Conservation (phyloP, 1,140 invertebrate species). For the Drosophila nasuta region DNA sequence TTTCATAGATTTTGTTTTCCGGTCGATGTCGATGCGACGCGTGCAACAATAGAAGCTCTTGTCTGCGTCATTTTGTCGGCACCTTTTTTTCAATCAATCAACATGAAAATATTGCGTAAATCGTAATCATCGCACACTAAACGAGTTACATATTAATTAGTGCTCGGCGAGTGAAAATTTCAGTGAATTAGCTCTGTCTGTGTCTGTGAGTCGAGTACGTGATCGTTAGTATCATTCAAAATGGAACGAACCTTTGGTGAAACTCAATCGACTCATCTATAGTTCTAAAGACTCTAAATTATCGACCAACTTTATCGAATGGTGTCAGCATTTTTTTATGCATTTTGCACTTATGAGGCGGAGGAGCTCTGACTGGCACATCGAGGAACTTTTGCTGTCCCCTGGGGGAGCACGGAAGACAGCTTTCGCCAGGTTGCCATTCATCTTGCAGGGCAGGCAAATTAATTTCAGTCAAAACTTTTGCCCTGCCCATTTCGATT, state of each 20-base stretch:
- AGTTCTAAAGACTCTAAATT: conserved; percentile 11
- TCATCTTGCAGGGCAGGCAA: conserved; percentile 56
- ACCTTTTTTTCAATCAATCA: conserved; percentile 45
- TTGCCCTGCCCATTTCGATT: conserved; percentile 39
- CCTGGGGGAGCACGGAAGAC: conserved; percentile 25
- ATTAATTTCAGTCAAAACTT: conserved; percentile 68
- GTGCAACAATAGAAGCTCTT: conserved; percentile 23
- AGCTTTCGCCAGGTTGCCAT: conserved; percentile 48
- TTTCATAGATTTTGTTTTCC: conserved; percentile 34
- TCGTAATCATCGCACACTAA: conserved; percentile 24
- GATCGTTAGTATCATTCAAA: neutral
- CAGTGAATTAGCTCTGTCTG: neutral
- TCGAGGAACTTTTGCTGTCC: neutral
- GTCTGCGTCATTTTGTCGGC: conserved; percentile 44
- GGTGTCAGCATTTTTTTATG: conserved; percentile 61
- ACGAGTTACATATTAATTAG: conserved; percentile 44
- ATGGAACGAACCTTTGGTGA: neutral
- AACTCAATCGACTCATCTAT: neutral
- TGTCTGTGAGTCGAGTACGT: neutral
- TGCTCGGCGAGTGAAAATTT: neutral
- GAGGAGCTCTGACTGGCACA: neutral
- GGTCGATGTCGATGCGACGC: neutral
- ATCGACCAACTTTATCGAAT: conserved; percentile 47
- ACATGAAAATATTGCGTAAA: conserved; percentile 31
- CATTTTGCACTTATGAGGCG: conserved; percentile 51